Evolutionary conservation across 2,888 invertebrate species (phyloP).

Genomic region (Dynastes tityus): DNA sequence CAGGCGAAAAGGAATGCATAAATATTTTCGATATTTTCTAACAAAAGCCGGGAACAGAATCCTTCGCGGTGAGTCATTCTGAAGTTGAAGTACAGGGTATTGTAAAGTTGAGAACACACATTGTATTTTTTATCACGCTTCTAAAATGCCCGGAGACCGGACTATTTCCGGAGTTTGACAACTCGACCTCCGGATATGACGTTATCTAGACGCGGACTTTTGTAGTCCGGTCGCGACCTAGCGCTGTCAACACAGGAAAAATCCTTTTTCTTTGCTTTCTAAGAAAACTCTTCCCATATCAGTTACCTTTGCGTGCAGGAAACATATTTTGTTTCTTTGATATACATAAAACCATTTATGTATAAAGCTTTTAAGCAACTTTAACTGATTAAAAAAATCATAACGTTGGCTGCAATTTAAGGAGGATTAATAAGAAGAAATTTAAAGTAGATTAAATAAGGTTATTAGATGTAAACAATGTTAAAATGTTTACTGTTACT

Average conservation of each 20-base stretch:
- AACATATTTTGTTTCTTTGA: conserved; percentile 45
- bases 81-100: conserved; percentile 52
- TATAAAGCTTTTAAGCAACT: not conserved
- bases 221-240: conserved; percentile 62
- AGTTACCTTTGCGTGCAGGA: conserved; percentile 40
- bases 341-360: conserved; percentile 36
- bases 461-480: too few relatives aligned
- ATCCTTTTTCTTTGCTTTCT: conserved; percentile 52
- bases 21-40: conserved; percentile 42
- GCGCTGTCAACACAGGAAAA: conserved; percentile 55
- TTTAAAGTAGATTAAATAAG: too few relatives aligned
- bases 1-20: conserved; percentile 38
- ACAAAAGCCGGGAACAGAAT: conserved; percentile 41
- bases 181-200: conserved; percentile 70
- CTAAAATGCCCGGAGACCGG: conserved; percentile 66
- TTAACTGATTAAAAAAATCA: conserved; percentile 1
- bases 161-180: conserved; percentile 70
- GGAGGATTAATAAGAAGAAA: not conserved
- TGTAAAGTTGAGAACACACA: conserved; percentile 58
- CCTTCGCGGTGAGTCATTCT: conserved; percentile 51
- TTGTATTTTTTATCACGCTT: conserved; percentile 68
- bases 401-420: not conserved
- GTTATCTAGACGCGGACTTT: conserved; percentile 67
- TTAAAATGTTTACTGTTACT: too few relatives aligned
- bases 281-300: conserved; percentile 47